Base-by-base conservation (phyloP, 2,113 vertebrate genomes). In the Brachirus orientalis region DNA sequence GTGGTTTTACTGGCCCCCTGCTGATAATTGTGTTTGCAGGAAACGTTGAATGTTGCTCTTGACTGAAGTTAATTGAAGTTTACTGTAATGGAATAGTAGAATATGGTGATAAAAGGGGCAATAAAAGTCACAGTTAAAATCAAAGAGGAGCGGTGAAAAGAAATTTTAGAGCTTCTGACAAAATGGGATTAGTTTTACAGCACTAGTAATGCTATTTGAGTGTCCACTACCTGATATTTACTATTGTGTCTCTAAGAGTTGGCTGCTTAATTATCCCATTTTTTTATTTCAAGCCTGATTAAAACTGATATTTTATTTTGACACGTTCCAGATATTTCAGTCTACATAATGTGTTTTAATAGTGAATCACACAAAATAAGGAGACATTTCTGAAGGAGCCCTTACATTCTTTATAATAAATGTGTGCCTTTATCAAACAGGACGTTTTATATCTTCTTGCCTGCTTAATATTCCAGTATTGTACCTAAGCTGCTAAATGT, bases 61-160 rank as follows among this genome's bases (percentile, higher is more conserved):
- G 38, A 69, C 22, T 48, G 38, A 47, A 73, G 72, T 51, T 77
- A 79, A 86, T 60, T 65, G 60, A 35, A 70, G 51, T 84, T 83
- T 72, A 80, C 45, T 68, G 45, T 77, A 77, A 83, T 76, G 44
- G 72, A 54, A 73, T 40, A 53, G 44, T 48, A 53, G 62, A 79
- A 75, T 75, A 75, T 41, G 53, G 76, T 45, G 63, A 79, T 86
- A 73, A 77, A 86, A 41, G 17, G n/a, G 18, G 62, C 19, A 45
- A 71, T 84, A 72, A 85, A 87, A 59, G 6, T 47, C 22, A 52
- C 58, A 73, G 58, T 48, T 77, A 68, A 86, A 80, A 71, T 22
- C 22, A 35, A 33, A 28, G 11, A 38, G 46, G 54, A 11, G 46
- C 53, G 56, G 54, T 57, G 57, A 52, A 76, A 64, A 72, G 52